A percentile compares a stretch with the other conserved stretches of the same genome.
Conservation (phyloP, 1,140 invertebrate genomes). For the Copidosoma floridanum region DNA sequence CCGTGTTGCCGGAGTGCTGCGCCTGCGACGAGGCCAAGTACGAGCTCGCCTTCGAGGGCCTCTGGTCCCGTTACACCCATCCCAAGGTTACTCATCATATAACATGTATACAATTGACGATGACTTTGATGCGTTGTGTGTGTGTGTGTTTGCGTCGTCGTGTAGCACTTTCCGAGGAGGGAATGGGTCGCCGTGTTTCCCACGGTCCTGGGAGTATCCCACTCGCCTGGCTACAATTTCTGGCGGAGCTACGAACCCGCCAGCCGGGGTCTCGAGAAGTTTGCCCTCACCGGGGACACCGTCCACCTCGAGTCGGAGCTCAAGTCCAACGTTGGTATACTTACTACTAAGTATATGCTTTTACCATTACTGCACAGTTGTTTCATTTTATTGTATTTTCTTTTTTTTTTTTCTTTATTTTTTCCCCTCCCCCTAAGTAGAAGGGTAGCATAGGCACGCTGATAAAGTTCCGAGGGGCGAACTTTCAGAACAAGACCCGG, state of each 20-base stretch:
- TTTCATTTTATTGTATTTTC: too few species aligned
- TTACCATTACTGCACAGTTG: too few species aligned
- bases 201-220: constrained; percentile 95
- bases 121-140: too few species aligned
- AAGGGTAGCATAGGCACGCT: constrained; percentile 70
- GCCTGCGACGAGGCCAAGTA: constrained; percentile 94
- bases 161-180: constrained; percentile 83
- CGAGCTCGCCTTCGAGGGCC: constrained; percentile 91
- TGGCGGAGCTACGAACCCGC: constrained; percentile 88
- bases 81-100: constrained; percentile 76
- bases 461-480: constrained; percentile 92
- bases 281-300: constrained; percentile 91
- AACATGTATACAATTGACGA: neutral
- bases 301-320: constrained; percentile 89
- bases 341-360: too few species aligned
- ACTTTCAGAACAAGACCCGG: constrained; percentile 89
- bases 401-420: too few species aligned
- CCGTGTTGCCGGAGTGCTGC: constrained; percentile 75
- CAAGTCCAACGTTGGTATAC: constrained; percentile 70
- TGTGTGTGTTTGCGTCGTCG: too few species aligned
- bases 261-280: constrained; percentile 82
- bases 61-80: constrained; percentile 97
- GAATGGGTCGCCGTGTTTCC: constrained; percentile 90
- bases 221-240: constrained; percentile 84
- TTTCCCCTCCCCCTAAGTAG: too few species aligned